phyloP scores from a whole-genome alignment of 2,888 invertebrate species.

The Hymenopus coronatus region DNA sequence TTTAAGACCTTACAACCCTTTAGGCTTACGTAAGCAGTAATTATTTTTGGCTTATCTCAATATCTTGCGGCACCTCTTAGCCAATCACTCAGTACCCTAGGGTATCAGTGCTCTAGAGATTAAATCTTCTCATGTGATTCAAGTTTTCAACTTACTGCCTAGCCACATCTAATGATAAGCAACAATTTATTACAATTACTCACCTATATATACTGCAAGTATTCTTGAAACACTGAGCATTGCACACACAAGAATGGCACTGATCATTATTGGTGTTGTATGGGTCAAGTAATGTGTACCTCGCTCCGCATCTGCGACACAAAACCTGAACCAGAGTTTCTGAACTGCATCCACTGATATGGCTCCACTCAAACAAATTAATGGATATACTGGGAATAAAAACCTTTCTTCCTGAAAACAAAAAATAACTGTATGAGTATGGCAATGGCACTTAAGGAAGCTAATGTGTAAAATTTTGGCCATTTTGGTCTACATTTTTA shows the following conservation, averaged over 20 bases:
- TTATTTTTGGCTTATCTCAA: no score
- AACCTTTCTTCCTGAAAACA: slow-evolving; percentile 69
- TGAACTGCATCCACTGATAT: slow-evolving; percentile 75
- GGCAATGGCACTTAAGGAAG: no score
- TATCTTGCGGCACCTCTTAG: no score
- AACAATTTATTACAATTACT: slow-evolving; percentile 17
- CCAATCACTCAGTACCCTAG: background rate
- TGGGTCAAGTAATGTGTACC: slow-evolving; percentile 70
- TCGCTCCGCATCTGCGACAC: slow-evolving; percentile 40
- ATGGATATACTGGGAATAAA: slow-evolving; percentile 91
- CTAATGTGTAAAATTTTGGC: background rate
- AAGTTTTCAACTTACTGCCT: background rate
- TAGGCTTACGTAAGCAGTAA: no score
- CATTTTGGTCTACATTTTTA: background rate
- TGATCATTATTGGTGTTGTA: slow-evolving; percentile 68
- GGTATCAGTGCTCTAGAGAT: background rate
- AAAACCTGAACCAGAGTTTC: slow-evolving; percentile 64
- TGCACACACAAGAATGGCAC: slow-evolving; percentile 55
- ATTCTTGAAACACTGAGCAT: slow-evolving; percentile 56
- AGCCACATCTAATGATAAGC: background rate
- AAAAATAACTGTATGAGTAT: background rate
- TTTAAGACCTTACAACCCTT: no score
- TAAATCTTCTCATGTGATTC: background rate
- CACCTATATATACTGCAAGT: slow-evolving; percentile 60
- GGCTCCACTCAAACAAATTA: slow-evolving; percentile 80